Evolutionary conservation across 2,888 invertebrate genomes (phyloP).

Genomic region (Tetramorium bicarinatum): DNA sequence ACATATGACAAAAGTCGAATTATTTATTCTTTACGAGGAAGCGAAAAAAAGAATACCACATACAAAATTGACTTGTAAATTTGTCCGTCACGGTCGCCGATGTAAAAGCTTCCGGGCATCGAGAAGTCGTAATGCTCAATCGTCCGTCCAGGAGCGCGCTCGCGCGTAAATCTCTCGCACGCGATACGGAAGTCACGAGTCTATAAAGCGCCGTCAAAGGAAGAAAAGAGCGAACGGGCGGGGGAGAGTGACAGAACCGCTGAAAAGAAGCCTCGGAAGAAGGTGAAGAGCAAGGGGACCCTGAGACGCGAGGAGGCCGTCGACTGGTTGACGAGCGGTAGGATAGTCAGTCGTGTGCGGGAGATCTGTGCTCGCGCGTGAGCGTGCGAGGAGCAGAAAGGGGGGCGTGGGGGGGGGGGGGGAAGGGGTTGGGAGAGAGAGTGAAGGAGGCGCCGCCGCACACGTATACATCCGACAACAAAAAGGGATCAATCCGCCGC

Average conservation of each 20-base stretch:
- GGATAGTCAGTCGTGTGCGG: slow-evolving; percentile 64
- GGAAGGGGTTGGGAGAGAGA: background rate
- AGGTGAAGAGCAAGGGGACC: slow-evolving; percentile 9
- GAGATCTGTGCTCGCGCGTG: slow-evolving; percentile 39
- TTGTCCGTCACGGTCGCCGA: slow-evolving; percentile 34
- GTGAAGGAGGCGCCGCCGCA: slow-evolving; percentile 46
- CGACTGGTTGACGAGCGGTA: slow-evolving; percentile 53
- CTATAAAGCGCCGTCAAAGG: slow-evolving; percentile 55
- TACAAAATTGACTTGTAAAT: slow-evolving; percentile 22
- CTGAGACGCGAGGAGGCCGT: slow-evolving; percentile 14
- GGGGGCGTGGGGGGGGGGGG: background rate
- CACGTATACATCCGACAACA: slow-evolving; percentile 74
- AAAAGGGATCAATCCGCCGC: slow-evolving; percentile 85
- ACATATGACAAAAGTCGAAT: background rate
- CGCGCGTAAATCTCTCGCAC: slow-evolving; percentile 55
- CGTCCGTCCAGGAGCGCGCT: slow-evolving; percentile 45
- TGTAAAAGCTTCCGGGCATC: slow-evolving; percentile 49
- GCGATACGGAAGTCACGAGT: slow-evolving; percentile 56
- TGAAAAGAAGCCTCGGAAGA: slow-evolving; percentile 56
- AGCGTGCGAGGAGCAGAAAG: slow-evolving; percentile 17
- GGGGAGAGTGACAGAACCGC: slow-evolving; percentile 33
- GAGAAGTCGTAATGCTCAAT: slow-evolving; percentile 43
- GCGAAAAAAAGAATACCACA: background rate
- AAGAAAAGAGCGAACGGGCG: slow-evolving; percentile 17
- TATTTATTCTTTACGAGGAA: background rate